Evolutionary conservation across 2,888 invertebrate species (phyloP), one percentile per base, ranked within the genome.

Genomic region (Drosophila kuntzei): DNA sequence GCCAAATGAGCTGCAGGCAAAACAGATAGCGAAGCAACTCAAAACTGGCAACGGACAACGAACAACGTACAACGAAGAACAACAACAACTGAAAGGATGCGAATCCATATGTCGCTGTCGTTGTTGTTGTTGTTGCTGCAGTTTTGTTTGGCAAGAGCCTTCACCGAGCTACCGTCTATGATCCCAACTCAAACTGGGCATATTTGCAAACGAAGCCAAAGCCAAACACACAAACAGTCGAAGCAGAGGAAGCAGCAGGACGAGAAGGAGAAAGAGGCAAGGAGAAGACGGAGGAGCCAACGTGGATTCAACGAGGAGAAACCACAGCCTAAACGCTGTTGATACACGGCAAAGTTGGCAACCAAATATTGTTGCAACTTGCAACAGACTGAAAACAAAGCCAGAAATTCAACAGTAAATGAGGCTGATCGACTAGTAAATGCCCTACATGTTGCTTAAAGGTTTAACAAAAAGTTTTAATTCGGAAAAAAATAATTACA

Each of bases 331-430:
- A 85, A 85, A 83, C 64, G 84, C 69, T 85, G 84, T 85, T 86
- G 84, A 83, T 78, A 80, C 83, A 83, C 71, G 73, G 79, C 70
- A 74, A 83, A 70, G 84, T 83, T 84, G 89, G 55, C 87, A 88
- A 79, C 89, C 84, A 88, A 85, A 85, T 88, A 88, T 85, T 85
- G 89, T 83, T 85, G 84, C 81, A 44, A 55, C 43, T 55, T 54
- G 53, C 41, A 88, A 47, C 76, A 61, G 61, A 54, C 57, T 32
- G 25, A 58, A 51, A 63, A 64, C 71, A 67, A 75, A 67, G 72
- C 20, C 75, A 59, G 34, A 55, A 55, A 60, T 57, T 43, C 61
- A 54, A 32, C 32, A 39, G 39, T 29, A 41, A 34, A 11, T 7
- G 9, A 11, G 7, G 5, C 3, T 77, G 67, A 67, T 20, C 7